Base-by-base conservation (phyloP, 1,140 invertebrate genomes). In the Nephotettix cincticeps region DNA sequence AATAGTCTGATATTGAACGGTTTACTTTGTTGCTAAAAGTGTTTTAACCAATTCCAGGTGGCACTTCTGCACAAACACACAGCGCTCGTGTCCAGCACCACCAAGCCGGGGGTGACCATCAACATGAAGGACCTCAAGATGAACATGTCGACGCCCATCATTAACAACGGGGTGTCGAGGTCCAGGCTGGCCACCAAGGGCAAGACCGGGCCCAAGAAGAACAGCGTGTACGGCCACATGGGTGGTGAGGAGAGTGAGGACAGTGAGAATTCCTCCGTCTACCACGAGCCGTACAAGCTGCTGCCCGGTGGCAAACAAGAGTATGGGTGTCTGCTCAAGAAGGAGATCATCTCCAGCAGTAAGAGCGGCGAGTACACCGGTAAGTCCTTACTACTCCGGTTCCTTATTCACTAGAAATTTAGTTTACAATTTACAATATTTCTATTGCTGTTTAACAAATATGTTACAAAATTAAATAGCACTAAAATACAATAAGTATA, bases 41-140 rank as follows among this genome's bases (percentile, higher is more conserved):
- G n/a, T n/a, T n/a, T n/a, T n/a, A n/a, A n/a, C n/a, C n/a, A n/a
- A n/a, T n/a, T n/a, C n/a, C 32, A 36, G 32, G 84, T 87, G 0
- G 86, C 87, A 0, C 79, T 88, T 0, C 79, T 88, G 0, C 89
- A 90, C 77, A 91, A 91, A 74, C 89, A 90, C 77, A 88, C 88
- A 6, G 86, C 87, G 0, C 72, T 84, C 72, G 82, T 83, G 6
- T 82, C 81, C 0, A 81, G 78, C 74, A 76, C 83, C 76, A 64
- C 83, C 75, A 72, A 74, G 43, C 78, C 77, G 79, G 76, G 83
- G 13, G 85, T 88, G 28, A 87, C 88, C 29, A 89, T 90, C 67
- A 88, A 88, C 76, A 88, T 90, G 83, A 89, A 89, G 73, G 87
- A 88, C 72, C 81, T 88, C 2, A 86, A 88, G 77, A 81, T 87